Conservation (phyloP, 2,888 invertebrate genomes). For the Hirtodrosophila alboralis region DNA sequence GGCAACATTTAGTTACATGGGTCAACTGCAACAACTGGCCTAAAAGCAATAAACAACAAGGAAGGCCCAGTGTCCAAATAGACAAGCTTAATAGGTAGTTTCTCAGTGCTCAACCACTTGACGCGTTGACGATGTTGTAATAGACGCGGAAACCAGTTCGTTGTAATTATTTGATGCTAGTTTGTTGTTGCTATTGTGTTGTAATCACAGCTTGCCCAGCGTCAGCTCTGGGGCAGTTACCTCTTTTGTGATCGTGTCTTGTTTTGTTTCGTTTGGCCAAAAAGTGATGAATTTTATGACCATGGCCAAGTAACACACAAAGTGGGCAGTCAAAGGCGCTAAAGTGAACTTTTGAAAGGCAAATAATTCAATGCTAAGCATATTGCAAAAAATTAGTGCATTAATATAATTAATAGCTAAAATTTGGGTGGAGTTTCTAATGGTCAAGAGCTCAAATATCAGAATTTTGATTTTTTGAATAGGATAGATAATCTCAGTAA, state of each 20-base stretch:
- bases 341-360: conserved; percentile 7
- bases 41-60: conserved; percentile 14
- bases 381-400: conserved; percentile 15
- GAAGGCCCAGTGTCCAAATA: conserved; percentile 21
- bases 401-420: too few relatives aligned
- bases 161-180: conserved; percentile 48
- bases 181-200: conserved; percentile 33
- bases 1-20: conserved; percentile 30
- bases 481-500: conserved; percentile 13
- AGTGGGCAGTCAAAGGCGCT: conserved; percentile 20
- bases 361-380: conserved; percentile 13
- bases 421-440: too few relatives aligned
- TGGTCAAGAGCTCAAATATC: too few relatives aligned
- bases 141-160: conserved; percentile 72
- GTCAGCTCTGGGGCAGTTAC: conserved; percentile 24
- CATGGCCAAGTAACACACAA: conserved; percentile 73
- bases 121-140: conserved; percentile 61
- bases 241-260: conserved; percentile 15
- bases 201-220: conserved; percentile 54
- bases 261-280: conserved; percentile 25
- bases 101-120: conserved; percentile 30
- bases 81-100: conserved; percentile 8
- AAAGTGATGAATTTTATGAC: conserved; percentile 54
- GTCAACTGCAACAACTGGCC: conserved; percentile 19
- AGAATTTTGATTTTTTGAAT: too few relatives aligned